Conservation (phyloP, 2,888 invertebrate genomes). For the Hedychridium roseum region DNA sequence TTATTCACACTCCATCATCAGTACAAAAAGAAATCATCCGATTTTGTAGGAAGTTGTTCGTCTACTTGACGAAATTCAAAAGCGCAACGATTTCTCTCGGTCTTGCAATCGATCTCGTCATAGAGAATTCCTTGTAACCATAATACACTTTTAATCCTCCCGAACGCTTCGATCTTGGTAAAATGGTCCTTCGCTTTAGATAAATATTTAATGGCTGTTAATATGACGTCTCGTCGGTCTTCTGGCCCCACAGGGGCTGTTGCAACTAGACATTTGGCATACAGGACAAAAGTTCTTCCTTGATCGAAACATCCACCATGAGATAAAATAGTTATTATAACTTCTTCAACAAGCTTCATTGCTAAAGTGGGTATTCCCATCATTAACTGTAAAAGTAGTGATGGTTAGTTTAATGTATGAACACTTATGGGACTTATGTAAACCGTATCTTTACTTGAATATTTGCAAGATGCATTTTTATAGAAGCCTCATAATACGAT, state of each 20-base stretch:
- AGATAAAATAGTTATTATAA: slow-evolving; percentile 76
- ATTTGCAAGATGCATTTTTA: slow-evolving; percentile 82
- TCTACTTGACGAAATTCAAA: slow-evolving; percentile 82
- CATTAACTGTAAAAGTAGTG: slow-evolving; percentile 68
- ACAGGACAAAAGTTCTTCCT: slow-evolving; percentile 78
- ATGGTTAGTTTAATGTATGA: slow-evolving; percentile 5
- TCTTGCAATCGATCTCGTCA: slow-evolving; percentile 75
- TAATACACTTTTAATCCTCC: slow-evolving; percentile 77
- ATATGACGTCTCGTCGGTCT: slow-evolving; percentile 66
- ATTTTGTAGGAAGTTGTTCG: slow-evolving; percentile 74
- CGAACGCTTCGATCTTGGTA: slow-evolving; percentile 77
- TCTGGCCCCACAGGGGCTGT: slow-evolving; percentile 65
- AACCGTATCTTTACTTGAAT: slow-evolving; percentile 65
- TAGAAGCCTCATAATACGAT: slow-evolving; percentile 77
- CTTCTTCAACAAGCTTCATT: slow-evolving; percentile 73
- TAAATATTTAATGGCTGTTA: slow-evolving; percentile 70
- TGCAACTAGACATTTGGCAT: slow-evolving; percentile 81
- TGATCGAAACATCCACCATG: slow-evolving; percentile 85
- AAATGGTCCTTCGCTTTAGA: slow-evolving; percentile 76
- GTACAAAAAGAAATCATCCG: slow-evolving; percentile 62
- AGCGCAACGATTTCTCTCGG: slow-evolving; percentile 82
- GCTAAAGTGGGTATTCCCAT: slow-evolving; percentile 83
- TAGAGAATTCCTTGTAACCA: slow-evolving; percentile 73
- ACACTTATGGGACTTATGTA: not conserved
- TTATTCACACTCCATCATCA: slow-evolving; percentile 21